Evolutionary conservation across 1,140 invertebrate genomes (phyloP), one percentile per base, ranked within the genome.

Genomic region (fruit fly (Drosophila melanogaster)): DNA sequence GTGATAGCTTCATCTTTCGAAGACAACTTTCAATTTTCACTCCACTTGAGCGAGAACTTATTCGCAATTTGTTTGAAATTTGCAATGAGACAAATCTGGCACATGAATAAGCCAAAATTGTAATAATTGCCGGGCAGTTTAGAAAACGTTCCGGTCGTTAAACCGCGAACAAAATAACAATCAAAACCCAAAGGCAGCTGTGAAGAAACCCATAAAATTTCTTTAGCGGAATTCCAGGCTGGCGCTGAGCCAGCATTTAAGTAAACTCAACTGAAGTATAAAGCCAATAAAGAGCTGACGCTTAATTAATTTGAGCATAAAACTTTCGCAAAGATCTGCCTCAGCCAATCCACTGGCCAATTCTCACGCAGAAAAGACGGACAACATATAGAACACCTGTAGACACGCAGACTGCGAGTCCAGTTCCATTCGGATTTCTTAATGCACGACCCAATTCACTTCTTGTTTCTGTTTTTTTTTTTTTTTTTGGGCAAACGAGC

Each of bases 251-350:
- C 64, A 70, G 50, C 66, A 56, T 50, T 33, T 43, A 37, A 67
- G 64, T 43, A 43, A 67, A 65, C 37, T 43, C 37, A 51, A 72
- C 43, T 30, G 30, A 30, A 30, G 30, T 30, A 10, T 47, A 58
- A 46, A 54, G 55, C 67, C 75, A 78, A 78, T 72, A 70, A 75
- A 75, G 58, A 75, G 61, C 47, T 54, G 51, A 79, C 72, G 66
- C 71, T 80, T 55, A 77, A 80, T 89, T 87, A 89, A 89, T 89
- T 89, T 69, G 64, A 54, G 47, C 65, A 80, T 77, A 77, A 71
- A 84, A 90, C 79, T 89, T 89, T 89, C 85, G 77, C 79, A 57
- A 77, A 74, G 58, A 76, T 72, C 44, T 64, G 15, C 40, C 33
- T 49, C 57, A 7, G 26, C 26, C 26, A 30, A 70, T 71, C 53